A percentile compares a stretch with the other conserved stretches of the same genome.
phyloP scores from a whole-genome alignment of 2,797 vertebrate genomes.

The Catamblyrhynchus diadema region DNA sequence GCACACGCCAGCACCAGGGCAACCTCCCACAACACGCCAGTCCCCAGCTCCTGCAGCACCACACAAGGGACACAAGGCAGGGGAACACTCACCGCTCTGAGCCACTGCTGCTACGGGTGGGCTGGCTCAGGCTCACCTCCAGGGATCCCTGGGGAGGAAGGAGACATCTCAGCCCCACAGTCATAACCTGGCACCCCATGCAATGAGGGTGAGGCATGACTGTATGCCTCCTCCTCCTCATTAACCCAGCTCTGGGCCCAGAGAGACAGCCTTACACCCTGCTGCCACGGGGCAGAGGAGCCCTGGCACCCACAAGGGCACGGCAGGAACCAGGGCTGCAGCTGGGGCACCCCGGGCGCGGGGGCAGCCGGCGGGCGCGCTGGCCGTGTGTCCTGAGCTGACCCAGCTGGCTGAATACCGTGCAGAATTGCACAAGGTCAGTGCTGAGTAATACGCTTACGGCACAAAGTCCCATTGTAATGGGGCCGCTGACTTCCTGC shows the following conservation, averaged over 20 bases:
- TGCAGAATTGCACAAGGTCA: constrained; percentile 70
- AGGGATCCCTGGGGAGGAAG: constrained; percentile 48
- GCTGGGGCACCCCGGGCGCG: background rate
- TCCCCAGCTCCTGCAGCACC: background rate
- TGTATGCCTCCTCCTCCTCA: background rate
- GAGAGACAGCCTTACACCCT: background rate
- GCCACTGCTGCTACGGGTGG: constrained; percentile 62
- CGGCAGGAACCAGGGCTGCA: background rate
- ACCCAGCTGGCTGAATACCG: constrained; percentile 47
- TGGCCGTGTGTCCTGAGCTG: constrained; percentile 26
- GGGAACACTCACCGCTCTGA: constrained; percentile 70
- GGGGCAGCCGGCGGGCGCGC: background rate
- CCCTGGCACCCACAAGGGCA: background rate
- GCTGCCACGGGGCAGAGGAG: background rate
- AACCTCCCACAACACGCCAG: background rate
- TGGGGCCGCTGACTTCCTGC: constrained; percentile 53
- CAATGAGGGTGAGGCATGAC: no score
- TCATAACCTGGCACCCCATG: background rate
- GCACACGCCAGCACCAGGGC: background rate
- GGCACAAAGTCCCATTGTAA: constrained; percentile 70
- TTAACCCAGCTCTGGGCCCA: background rate
- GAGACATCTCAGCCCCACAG: background rate
- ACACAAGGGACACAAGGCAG: rapidly evolving
- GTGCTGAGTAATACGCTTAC: constrained; percentile 64
- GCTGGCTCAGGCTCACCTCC: constrained; percentile 76